Percentiles rank a stretch among this genome's conserved stretches.
These are phyloP conservation scores for Lithophane semibrunnea DNA, from an alignment of 2,888 invertebrate species.

Conservation along the genomic window DNA sequence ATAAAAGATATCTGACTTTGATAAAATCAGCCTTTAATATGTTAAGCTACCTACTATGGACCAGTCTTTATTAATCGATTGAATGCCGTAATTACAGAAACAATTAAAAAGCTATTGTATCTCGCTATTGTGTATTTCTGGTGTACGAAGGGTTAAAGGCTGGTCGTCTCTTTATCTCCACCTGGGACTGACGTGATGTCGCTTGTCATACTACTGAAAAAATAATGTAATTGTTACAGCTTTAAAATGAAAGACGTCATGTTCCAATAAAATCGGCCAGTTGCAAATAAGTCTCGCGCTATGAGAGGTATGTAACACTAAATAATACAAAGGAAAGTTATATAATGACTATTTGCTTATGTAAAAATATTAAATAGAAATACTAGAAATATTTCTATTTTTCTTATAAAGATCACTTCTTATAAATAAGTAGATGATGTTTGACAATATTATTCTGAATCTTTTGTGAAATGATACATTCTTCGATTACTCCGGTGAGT, in stretches of 20 bases:
- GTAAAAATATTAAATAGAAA: constrained; percentile 18
- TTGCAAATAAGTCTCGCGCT: constrained; percentile 26
- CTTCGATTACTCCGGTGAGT: background rate
- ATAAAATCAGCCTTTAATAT: too few relatives aligned
- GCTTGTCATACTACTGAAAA: background rate
- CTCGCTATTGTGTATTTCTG: too few relatives aligned
- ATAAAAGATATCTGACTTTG: too few relatives aligned
- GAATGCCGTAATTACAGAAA: too few relatives aligned
- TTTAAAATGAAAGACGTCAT: constrained; percentile 22
- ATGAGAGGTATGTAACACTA: constrained; percentile 16
- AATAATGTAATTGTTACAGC: constrained; percentile 21
- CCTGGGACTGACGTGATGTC: background rate
- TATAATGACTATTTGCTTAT: constrained; percentile 19
- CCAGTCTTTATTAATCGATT: background rate
- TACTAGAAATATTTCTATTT: too few relatives aligned
- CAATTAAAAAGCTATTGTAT: too few relatives aligned
- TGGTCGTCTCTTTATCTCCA: background rate
- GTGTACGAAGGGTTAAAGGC: too few relatives aligned
- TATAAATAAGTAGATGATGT: background rate
- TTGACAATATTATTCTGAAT: background rate
- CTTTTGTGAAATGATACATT: background rate
- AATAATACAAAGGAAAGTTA: constrained; percentile 16
- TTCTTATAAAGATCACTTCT: background rate
- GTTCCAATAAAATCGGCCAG: constrained; percentile 16
- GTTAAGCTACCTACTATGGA: background rate